Conservation (phyloP, 2,797 vertebrate genomes). For the Acipenser oxyrinchus region DNA sequence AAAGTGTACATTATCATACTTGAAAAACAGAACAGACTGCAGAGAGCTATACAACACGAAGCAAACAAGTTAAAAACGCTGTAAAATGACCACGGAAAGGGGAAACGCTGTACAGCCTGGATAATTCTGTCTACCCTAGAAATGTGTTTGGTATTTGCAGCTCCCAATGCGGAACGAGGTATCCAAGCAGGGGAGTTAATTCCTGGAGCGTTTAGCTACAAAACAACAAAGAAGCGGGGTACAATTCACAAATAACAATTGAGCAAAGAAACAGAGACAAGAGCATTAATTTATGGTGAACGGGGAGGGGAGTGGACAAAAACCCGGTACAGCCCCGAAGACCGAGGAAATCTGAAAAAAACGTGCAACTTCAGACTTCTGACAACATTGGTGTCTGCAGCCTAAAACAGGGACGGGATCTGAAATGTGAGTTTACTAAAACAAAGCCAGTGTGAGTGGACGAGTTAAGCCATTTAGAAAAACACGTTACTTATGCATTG, state of each 20-base stretch:
- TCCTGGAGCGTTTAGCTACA: conserved; percentile 24
- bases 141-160: background rate
- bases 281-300: conserved; percentile 5
- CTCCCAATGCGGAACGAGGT: background rate
- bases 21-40: too few species aligned
- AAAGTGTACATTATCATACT: too few species aligned
- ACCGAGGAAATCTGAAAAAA: conserved; percentile 6
- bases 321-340: background rate
- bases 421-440: too few species aligned
- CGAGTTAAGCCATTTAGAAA: too few species aligned
- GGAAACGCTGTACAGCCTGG: too few species aligned
- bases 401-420: too few species aligned
- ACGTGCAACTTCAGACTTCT: conserved; percentile 2
- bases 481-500: too few species aligned
- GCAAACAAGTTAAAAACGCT: too few species aligned
- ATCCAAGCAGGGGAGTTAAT: conserved; percentile 20
- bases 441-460: too few species aligned
- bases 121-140: background rate
- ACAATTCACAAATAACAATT: conserved; percentile 5
- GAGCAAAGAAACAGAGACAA: conserved; percentile 3
- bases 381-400: too few species aligned
- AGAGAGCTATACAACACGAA: too few species aligned
- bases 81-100: too few species aligned
- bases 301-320: conserved; percentile 5
- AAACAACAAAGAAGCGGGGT: background rate